Evolutionary conservation across 37 sponge, comb jelly and placozoan species (phyloP), one percentile per base, ranked within the genome.

Genomic region (Agelas oroides): DNA sequence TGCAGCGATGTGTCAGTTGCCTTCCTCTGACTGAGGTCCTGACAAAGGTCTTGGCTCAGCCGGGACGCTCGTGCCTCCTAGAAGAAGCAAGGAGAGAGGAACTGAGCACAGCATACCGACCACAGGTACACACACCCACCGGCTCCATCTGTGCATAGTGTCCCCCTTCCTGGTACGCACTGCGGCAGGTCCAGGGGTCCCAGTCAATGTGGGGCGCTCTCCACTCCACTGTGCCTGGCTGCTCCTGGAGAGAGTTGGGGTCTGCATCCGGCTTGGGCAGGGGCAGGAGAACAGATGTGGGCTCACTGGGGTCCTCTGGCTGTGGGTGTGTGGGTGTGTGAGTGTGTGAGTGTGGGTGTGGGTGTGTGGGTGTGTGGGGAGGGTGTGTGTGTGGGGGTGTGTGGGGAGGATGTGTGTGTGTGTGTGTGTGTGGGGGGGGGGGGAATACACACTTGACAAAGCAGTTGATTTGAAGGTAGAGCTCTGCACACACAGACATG

Each of bases 141-240:
- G 84, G 78, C 31, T 89, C 84, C 79, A 89, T 27, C 52, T 77
- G 38, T 40, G 72, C 1, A 32, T 77, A 77, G 14, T 60, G 60
- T 0, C 69, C 83, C 6, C 53, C 78, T 53, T 59, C 72, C 53
- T 53, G 54, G 72, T 78, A 77, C 3, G 77, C 53, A 70, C 84
- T 78, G 28, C 84, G 77, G n/a, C 58, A 39, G 17, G 87, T 84
- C 94, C 94, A 93, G 2, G 94, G 94, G 54, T 82, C 81, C 81
- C 86, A 93, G 74, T 80, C 87, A 16, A 93, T 77, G 64, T 85
- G 59, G 28, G 94, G 94, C 5, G 90, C 67, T 25, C 32, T 55
- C 94, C 94, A 94, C 63, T 69, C 54, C 46, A 94, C 81, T 0
- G 83, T 77, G 21, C 80, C 80, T 30, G 3, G 31, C 16, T 54